Base-by-base conservation (phyloP, 2,888 invertebrate genomes). In the Agriopis leucophaearia region DNA sequence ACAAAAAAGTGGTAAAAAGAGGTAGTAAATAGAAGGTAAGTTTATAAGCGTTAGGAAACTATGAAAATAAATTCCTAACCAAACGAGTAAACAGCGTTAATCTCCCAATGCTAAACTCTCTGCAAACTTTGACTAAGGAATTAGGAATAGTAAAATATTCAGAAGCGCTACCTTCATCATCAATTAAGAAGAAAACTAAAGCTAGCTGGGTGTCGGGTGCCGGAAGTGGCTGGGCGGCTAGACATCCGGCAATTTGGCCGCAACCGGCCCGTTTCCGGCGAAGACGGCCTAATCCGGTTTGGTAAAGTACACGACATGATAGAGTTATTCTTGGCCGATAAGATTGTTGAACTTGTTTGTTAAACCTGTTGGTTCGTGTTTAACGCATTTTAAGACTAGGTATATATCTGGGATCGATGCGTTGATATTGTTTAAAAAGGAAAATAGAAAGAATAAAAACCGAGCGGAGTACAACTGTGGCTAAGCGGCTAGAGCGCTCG, bases 171-270 rank as follows among this genome's bases (percentile, higher is more conserved):
- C 61, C 52, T 55, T 66, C 52, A 55, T 56, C 48, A 58, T 48
- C 55, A 59, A 55, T 59, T 63, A 63, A 59, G 58, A 67, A 64
- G 40, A 70, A 67, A 66, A 55, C 58, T 63, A 50, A 38, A 58
- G 50, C 42, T 55, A 36, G 57, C 74, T 66, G 74, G 65, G 71
- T 70, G 72, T 70, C 69, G 55, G 42, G 36, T n/a, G 27, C 77
- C 82, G 83, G 86, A 86, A 81, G 75, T 75, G 71, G 74, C 69
- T 74, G 77, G 81, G 78, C 80, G 82, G 80, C 79, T 81, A 87
- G 84, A 82, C 83, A 80, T 87, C 88, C 88, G 85, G 83, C 73
- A 78, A 81, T 84, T 81, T 78, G 80, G 79, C 76, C 79, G 80
- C 75, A 76, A 76, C 71, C 69, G 80, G 78, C 78, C 64, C 79